Evolutionary conservation across 1,140 invertebrate genomes (phyloP).

Genomic region (Drosophila gunungcola): DNA sequence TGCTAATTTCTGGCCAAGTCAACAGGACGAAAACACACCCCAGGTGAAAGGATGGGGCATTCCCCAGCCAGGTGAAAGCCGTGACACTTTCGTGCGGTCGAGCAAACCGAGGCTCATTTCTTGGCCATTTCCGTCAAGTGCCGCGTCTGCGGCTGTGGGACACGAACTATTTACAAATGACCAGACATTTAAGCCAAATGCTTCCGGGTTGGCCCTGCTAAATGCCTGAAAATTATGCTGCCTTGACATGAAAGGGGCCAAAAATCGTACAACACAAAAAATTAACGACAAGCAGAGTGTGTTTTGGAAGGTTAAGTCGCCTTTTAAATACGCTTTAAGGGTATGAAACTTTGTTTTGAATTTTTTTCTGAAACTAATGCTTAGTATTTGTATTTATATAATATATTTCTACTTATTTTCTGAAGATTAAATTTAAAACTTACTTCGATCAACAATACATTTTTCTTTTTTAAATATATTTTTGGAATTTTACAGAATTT

Average conservation of each 20-base stretch:
- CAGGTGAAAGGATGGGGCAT: not conserved
- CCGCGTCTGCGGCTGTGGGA: slow-evolving; percentile 51
- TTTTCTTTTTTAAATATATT: not conserved
- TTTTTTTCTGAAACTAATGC: too few species aligned
- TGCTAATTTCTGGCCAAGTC: slow-evolving; percentile 76
- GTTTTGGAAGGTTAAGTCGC: not conserved
- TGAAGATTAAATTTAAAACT: too few species aligned
- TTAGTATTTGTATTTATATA: too few species aligned
- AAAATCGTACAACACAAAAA: slow-evolving; percentile 25
- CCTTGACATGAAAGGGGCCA: slow-evolving; percentile 66
- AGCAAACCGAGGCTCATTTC: slow-evolving; percentile 61
- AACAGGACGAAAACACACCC: slow-evolving; percentile 44
- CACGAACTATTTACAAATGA: slow-evolving; percentile 83
- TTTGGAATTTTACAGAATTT: not conserved
- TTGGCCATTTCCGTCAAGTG: slow-evolving; percentile 82
- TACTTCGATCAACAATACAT: too few species aligned
- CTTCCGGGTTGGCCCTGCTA: slow-evolving; percentile 69
- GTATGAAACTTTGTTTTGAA: too few species aligned
- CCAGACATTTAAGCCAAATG: slow-evolving; percentile 82
- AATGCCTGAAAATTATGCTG: slow-evolving; percentile 79
- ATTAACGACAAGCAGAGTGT: slow-evolving; percentile 15
- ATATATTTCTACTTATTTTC: too few species aligned
- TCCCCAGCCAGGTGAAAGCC: slow-evolving; percentile 63
- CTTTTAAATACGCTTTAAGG: slow-evolving; percentile 12
- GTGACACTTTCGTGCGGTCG: slow-evolving; percentile 66